Base-by-base conservation (phyloP, 2,888 invertebrate species). In the Eutolmus rufibarbis region DNA sequence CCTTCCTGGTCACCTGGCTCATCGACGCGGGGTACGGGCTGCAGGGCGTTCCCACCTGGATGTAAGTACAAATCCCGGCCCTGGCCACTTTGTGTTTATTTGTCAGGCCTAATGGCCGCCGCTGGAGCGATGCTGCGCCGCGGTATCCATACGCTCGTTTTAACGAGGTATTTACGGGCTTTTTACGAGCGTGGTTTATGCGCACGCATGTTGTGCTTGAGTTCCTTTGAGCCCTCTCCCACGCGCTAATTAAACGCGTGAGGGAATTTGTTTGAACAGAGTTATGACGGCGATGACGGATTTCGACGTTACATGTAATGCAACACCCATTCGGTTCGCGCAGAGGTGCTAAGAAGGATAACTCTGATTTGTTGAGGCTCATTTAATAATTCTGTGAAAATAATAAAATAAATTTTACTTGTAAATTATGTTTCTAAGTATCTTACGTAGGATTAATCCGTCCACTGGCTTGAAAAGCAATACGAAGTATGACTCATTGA, bases 11-110 rank as follows among this genome's bases (percentile, higher is more conserved):
- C 89, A 90, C 90, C 89, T 89, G 90, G 89, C 89, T 91, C 87
- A 89, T 90, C 87, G 90, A 91, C 89, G 89, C 90, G 87, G 90
- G 90, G 87, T 89, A 90, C 87, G 91, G 91, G 89, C 89, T 92
- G 88, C 92, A 92, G 90, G 92, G 92, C 89, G 91, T 92, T 87
- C 92, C 92, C 87, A 92, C 92, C 89, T 92, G 92, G 92, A 92
- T 92, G 92, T 92, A 91, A 92, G 92, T 92, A 90, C 28, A 28
- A 28, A 37, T 82, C 66, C 66, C 23, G 23, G 66, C 23, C 16
- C n/a, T 16, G 14, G 23, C 40, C 28, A 43, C 23, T n/a, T 78
- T 43, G 78, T 78, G 78, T 78, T 79, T 79, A 79, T 79, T 46
- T 46, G 51, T 28, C 28, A 51, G 66, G 31, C 14, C 34, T 82